Percentiles rank a stretch among this genome's conserved stretches.
phyloP scores from a whole-genome alignment of 1,140 invertebrate species.

The Pseudomyrmex dendroicus region DNA sequence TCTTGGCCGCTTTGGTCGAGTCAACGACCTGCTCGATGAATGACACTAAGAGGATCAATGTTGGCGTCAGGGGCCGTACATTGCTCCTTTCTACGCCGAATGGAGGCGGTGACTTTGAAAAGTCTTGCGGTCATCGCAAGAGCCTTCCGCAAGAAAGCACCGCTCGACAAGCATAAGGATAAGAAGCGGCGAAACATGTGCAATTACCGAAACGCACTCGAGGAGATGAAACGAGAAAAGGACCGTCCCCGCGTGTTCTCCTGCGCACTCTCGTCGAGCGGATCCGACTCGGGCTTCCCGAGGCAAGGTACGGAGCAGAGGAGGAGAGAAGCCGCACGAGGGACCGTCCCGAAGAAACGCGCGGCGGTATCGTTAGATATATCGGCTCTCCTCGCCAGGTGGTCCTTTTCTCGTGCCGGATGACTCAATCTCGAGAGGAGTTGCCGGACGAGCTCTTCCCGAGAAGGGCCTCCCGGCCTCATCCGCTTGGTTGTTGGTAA shows the following conservation, averaged over 20 bases:
- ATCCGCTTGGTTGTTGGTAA: conserved; percentile 6
- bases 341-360: conserved; percentile 46
- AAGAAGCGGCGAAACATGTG: conserved; percentile 61
- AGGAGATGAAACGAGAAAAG: conserved; percentile 2
- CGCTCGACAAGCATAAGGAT: conserved; percentile 36
- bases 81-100: conserved; percentile 20
- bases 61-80: conserved; percentile 1
- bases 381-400: conserved; percentile 81
- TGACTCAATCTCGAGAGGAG: conserved; percentile 83
- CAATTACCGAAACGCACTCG: conserved; percentile 60
- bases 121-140: conserved; percentile 24
- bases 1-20: conserved; percentile 1
- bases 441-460: conserved; percentile 75
- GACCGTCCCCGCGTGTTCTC: conserved; percentile 33
- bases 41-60: conserved; percentile 53
- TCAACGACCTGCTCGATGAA: conserved; percentile 41
- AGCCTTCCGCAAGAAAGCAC: conserved; percentile 50
- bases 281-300: not conserved
- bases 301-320: conserved; percentile 10
- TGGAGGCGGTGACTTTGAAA: conserved; percentile 34
- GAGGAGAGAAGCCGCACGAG: conserved; percentile 46
- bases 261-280: conserved; percentile 20
- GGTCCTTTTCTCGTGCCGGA: conserved; percentile 80
- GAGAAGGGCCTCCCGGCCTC: conserved; percentile 32
- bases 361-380: conserved; percentile 78